Percentiles rank a stretch among this genome's conserved stretches.
These are phyloP conservation scores for Toxonevra muliebris DNA, from an alignment of 2,888 invertebrate species.

Conservation along the genomic window DNA sequence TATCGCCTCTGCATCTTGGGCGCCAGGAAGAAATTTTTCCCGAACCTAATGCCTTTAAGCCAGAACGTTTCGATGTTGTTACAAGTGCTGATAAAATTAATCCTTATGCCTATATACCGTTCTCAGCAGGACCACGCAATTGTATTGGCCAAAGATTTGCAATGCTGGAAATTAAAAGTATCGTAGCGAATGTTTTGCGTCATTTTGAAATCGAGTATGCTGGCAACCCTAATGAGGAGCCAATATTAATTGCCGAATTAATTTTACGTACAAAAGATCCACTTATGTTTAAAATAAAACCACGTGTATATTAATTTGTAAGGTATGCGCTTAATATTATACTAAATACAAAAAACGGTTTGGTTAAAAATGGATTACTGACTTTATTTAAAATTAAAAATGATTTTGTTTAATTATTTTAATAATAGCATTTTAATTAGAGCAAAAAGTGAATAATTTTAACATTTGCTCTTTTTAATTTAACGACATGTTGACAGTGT, in stretches of 20 bases:
- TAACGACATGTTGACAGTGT: no score
- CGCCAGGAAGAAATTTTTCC: slow-evolving; percentile 55
- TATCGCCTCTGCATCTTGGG: slow-evolving; percentile 57
- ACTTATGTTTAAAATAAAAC: slow-evolving; percentile 56
- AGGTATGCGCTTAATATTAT: no score
- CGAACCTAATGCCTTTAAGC: slow-evolving; percentile 58
- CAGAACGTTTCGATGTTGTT: slow-evolving; percentile 62
- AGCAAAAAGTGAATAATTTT: no score
- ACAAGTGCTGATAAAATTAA: slow-evolving; percentile 56
- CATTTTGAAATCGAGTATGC: slow-evolving; percentile 57
- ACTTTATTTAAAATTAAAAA: no score
- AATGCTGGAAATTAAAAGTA: slow-evolving; percentile 61
- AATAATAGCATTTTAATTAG: no score
- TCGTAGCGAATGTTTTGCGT: slow-evolving; percentile 58
- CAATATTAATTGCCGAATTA: slow-evolving; percentile 57
- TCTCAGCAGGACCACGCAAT: slow-evolving; percentile 63
- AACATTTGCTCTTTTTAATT: no score
- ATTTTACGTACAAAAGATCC: slow-evolving; percentile 62
- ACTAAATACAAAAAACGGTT: background rate
- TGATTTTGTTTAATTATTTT: no score
- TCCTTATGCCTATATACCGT: slow-evolving; percentile 63
- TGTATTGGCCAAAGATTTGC: slow-evolving; percentile 65
- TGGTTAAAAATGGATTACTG: background rate
- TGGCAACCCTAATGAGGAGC: slow-evolving; percentile 47
- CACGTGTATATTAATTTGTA: slow-evolving; percentile 47